These are phyloP conservation scores for Herminia tarsipennalis DNA, from an alignment of 2,888 invertebrate genomes.

Conservation along the genomic window DNA sequence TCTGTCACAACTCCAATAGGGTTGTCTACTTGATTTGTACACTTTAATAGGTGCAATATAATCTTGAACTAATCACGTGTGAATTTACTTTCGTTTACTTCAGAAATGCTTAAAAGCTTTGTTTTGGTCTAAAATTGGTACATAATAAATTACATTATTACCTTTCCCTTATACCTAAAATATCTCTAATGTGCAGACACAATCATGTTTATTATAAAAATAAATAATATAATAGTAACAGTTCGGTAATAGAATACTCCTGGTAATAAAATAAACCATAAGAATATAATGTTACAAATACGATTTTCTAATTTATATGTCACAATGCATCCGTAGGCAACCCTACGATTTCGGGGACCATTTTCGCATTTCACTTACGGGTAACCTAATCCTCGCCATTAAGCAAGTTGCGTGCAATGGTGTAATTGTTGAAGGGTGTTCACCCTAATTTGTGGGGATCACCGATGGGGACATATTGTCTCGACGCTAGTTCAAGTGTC, in stretches of 20 bases:
- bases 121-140: no score
- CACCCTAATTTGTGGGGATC: slow-evolving; percentile 74
- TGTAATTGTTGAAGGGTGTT: slow-evolving; percentile 78
- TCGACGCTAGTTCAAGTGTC: slow-evolving; percentile 63
- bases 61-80: no score
- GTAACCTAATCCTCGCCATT: slow-evolving; percentile 78
- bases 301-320: slow-evolving; percentile 31
- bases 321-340: slow-evolving; percentile 36
- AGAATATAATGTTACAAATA: slow-evolving; percentile 21
- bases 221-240: neutral
- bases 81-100: no score
- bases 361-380: slow-evolving; percentile 72
- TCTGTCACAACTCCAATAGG: slow-evolving; percentile 39
- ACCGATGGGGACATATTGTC: slow-evolving; percentile 62
- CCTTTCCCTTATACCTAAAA: no score
- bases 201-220: neutral
- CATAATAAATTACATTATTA: no score
- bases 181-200: no score
- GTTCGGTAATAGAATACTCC: slow-evolving; percentile 11
- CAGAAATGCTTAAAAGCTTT: no score
- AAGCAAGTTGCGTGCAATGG: slow-evolving; percentile 66
- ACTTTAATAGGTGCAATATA: no score
- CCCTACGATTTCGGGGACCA: slow-evolving; percentile 50
- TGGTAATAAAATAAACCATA: slow-evolving; percentile 8
- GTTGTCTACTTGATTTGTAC: slow-evolving; percentile 20